phyloP scores from a whole-genome alignment of 2,113 vertebrate species.

The Nasalis larvatus region DNA sequence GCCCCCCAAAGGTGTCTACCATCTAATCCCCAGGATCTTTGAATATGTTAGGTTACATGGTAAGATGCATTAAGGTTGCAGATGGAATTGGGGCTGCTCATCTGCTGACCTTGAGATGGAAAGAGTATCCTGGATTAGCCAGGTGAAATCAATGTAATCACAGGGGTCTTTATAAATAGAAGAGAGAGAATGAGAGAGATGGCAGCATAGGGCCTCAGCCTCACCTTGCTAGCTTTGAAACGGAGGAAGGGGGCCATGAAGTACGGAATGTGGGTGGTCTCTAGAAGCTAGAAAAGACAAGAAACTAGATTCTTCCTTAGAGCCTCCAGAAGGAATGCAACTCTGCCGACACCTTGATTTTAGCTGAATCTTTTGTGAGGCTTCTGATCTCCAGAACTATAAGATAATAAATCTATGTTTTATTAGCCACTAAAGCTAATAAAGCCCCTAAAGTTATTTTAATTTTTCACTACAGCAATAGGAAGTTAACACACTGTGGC shows the following conservation, averaged over 20 bases:
- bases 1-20: neutral
- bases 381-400: neutral
- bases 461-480: neutral
- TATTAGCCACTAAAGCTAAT: neutral
- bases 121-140: neutral
- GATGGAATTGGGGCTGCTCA: neutral
- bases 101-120: neutral
- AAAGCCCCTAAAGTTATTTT: neutral
- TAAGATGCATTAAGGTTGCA: neutral
- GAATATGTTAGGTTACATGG: neutral
- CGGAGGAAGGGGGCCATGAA: neutral
- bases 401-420: neutral
- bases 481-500: neutral
- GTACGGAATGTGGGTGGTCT: neutral
- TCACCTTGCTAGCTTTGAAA: neutral
- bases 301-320: neutral
- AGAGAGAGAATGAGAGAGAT: neutral
- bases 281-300: neutral
- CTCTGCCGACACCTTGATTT: neutral
- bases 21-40: neutral
- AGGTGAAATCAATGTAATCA: neutral
- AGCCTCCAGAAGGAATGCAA: neutral
- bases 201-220: neutral
- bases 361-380: neutral
- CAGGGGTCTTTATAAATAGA: neutral